Conservation (phyloP, 2,888 invertebrate species). For the Erebia ligea region DNA sequence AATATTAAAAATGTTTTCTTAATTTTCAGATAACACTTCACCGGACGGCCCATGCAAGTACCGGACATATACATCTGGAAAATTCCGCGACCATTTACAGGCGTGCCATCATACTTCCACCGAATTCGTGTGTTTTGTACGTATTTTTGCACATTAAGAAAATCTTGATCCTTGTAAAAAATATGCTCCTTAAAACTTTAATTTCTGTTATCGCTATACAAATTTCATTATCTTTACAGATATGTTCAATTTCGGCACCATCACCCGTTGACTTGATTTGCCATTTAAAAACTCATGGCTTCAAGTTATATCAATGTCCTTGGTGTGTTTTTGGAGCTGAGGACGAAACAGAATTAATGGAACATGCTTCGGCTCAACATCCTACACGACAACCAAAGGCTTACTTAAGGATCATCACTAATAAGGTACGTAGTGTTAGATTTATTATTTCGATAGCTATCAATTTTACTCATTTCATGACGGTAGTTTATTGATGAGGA, state of each 20-base stretch:
- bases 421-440: conserved; percentile 50
- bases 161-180: neutral
- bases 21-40: conserved; percentile 38
- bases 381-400: conserved; percentile 69
- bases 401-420: conserved; percentile 66
- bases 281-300: conserved; percentile 66
- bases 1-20: neutral
- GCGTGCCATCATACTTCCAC: conserved; percentile 51
- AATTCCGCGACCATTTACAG: conserved; percentile 64
- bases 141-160: conserved; percentile 42
- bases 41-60: conserved; percentile 56
- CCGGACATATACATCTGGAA: conserved; percentile 62
- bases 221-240: conserved; percentile 49
- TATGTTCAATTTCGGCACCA: conserved; percentile 49
- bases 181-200: neutral
- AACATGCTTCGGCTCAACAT: conserved; percentile 68
- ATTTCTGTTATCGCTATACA: neutral
- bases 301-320: conserved; percentile 73
- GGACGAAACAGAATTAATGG: conserved; percentile 60
- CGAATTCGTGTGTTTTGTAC: conserved; percentile 60
- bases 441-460: neutral
- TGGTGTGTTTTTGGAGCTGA: conserved; percentile 71
- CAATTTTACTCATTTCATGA: no score
- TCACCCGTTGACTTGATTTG: conserved; percentile 57
- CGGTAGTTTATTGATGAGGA: neutral